Evolutionary conservation across 2,888 invertebrate species (phyloP), one percentile per base, ranked within the genome.

Genomic region (Neoaliturus tenellus): DNA sequence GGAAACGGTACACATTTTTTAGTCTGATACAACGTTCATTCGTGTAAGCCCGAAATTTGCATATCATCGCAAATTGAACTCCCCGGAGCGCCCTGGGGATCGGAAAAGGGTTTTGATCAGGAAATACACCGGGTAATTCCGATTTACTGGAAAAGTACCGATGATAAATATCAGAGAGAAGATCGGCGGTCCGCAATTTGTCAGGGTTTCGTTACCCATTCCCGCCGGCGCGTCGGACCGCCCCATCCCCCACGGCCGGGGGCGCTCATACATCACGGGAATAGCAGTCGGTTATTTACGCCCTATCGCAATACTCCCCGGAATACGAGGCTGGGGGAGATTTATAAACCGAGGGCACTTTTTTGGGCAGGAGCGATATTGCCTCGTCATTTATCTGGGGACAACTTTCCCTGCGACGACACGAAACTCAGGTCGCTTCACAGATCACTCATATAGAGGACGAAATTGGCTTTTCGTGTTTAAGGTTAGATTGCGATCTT

Each of bases 131-230:
- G 75, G 8, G 75, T 75, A 75, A 75, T 75, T 75, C 48, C 75
- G 75, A 75, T 44, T 23, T 67, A 71, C 44, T 39, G 44, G 17
- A 41, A 75, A 75, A 75, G 28, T 39, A 33, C 23, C 55, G 55
- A 55, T 73, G 62, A 75, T 75, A 75, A 44, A 44, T 44, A 44
- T 25, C 48, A 5, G 75, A 20, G 31, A 28, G 44, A 14, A 25
- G 75, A 75, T 44, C 44, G 75, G 75, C 31, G 69, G 69, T 69
- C 39, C 39, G 48, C 39, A 75, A 75, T 75, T 75, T 75, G 75
- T 75, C 75, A 75, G 44, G 75, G 75, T 75, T 69, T 69, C 69
- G 69, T 69, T 69, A 67, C 67, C 31, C 6, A 10, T 5, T 28
- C 58, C 51, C 51, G 17, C 58, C 48, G 14, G 17, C 48, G 48